Conservation (phyloP, 2,797 vertebrate species). For the Podarcis siculus region DNA sequence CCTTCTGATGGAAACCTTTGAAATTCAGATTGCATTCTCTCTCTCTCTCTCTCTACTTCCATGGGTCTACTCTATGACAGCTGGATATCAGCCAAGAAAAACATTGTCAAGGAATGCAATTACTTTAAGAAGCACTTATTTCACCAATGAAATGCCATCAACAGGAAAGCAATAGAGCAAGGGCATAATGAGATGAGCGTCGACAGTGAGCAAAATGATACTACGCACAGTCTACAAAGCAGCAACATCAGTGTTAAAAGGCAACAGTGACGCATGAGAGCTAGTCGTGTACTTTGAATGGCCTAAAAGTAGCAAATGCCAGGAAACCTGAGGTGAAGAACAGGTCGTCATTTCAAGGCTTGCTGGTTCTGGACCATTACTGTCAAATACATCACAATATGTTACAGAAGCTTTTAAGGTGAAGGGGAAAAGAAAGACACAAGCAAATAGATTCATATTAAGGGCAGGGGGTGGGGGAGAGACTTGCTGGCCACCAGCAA, state of each 20-base stretch:
- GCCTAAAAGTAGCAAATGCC: background rate
- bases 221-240: background rate
- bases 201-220: background rate
- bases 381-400: constrained; percentile 3
- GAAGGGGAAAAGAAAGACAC: constrained; percentile 1
- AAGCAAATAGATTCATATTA: background rate
- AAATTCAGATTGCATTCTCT: background rate
- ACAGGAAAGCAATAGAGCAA: background rate
- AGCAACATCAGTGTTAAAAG: constrained; percentile 9
- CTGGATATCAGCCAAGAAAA: background rate
- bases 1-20: background rate
- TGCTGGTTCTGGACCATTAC: constrained; percentile 1
- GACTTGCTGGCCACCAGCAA: background rate
- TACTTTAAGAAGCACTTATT: background rate
- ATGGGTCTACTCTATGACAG: too few species aligned
- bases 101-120: background rate
- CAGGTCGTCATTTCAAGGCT: constrained; percentile 5
- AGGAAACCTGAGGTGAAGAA: constrained; percentile 1
- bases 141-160: background rate
- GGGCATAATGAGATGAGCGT: background rate
- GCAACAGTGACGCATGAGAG: background rate
- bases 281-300: background rate
- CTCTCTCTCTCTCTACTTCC: too few species aligned
- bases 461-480: background rate
- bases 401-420: constrained; percentile 29